These are phyloP conservation scores for Dasypus novemcinctus DNA, from an alignment of 2,113 vertebrate species.

Conservation along the genomic window DNA sequence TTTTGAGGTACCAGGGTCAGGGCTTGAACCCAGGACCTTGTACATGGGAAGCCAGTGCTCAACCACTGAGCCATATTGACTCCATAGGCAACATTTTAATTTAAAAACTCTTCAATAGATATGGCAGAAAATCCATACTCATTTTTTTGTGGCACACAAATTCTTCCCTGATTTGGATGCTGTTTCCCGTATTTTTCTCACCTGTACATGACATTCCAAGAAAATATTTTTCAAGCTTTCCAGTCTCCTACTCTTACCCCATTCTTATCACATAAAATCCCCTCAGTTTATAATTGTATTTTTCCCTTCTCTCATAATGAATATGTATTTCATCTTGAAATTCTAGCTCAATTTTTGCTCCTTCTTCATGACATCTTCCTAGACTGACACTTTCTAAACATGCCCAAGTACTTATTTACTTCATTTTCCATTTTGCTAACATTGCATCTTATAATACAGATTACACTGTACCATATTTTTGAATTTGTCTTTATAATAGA, in stretches of 20 bases:
- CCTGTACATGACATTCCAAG: neutral
- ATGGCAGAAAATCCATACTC: neutral
- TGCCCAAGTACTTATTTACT: neutral
- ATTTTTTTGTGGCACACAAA: neutral
- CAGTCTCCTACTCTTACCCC: neutral
- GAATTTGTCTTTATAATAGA: neutral
- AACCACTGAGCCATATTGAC: too few relatives aligned
- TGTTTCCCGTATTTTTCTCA: neutral
- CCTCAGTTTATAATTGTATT: neutral
- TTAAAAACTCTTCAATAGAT: neutral
- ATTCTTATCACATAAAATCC: neutral
- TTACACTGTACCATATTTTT: neutral
- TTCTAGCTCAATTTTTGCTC: neutral
- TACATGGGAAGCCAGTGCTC: too few relatives aligned
- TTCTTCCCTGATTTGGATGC: neutral
- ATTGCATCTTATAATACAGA: neutral
- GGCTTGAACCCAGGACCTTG: too few relatives aligned
- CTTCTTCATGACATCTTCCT: neutral
- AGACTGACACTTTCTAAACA: neutral
- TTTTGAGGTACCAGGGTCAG: too few relatives aligned
- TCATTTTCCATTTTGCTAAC: neutral
- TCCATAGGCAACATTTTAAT: neutral
- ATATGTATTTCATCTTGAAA: neutral
- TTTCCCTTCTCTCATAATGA: neutral
- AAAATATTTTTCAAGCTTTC: neutral